phyloP scores from a whole-genome alignment of 1,140 invertebrate species.

The Megalopta genalis region DNA sequence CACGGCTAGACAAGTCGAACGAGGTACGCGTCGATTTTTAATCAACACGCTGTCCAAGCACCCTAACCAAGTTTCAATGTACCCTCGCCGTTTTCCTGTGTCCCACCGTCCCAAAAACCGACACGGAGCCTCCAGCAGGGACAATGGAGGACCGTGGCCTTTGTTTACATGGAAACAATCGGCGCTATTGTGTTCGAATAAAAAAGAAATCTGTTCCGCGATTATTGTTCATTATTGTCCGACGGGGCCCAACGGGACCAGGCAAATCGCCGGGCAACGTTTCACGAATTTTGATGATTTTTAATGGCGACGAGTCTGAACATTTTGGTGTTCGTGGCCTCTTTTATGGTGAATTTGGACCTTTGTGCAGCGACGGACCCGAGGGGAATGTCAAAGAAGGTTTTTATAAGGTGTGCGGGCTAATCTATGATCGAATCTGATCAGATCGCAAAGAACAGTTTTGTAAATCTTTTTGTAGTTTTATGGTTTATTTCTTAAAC shows the following conservation, averaged over 20 bases:
- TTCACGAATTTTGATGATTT: neutral
- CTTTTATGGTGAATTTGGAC: neutral
- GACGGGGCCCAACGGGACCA: neutral
- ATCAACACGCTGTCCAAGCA: neutral
- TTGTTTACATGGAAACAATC: slow-evolving; percentile 30
- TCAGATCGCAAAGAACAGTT: too few relatives aligned
- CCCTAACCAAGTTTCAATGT: neutral
- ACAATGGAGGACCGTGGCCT: slow-evolving; percentile 15
- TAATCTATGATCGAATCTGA: too few relatives aligned
- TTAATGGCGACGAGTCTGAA: too few relatives aligned
- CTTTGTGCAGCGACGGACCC: neutral
- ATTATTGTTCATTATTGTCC: slow-evolving; percentile 10
- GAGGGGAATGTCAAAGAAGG: too few relatives aligned
- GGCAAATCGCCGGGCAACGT: neutral
- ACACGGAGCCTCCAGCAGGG: slow-evolving; percentile 1
- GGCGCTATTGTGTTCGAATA: slow-evolving; percentile 11
- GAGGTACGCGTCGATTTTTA: slow-evolving; percentile 43
- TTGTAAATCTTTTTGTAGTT: too few relatives aligned
- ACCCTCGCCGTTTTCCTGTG: slow-evolving; percentile 12
- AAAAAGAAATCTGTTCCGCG: slow-evolving; percentile 25
- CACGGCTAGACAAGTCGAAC: slow-evolving; percentile 35
- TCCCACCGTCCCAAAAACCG: neutral
- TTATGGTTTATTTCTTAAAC: too few relatives aligned
- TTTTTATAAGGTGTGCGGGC: too few relatives aligned
- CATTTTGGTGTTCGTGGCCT: too few relatives aligned